Conservation (phyloP, 2,888 invertebrate genomes). For the Dichetophora obliterata region DNA sequence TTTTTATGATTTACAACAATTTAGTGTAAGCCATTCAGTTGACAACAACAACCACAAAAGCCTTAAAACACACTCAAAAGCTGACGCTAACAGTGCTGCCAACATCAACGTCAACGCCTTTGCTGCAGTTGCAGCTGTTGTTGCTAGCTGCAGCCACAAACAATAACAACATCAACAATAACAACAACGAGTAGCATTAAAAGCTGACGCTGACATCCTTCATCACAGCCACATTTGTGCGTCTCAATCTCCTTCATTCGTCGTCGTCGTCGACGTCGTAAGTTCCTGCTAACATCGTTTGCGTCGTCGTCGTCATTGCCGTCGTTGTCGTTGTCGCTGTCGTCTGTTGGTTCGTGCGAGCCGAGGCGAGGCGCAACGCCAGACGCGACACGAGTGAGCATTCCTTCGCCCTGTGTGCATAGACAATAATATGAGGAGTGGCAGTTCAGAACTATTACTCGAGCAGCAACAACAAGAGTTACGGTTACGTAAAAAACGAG, state of each 20-base stretch:
- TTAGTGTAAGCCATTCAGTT: not conserved
- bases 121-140: conserved; percentile 47
- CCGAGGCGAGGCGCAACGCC: conserved; percentile 50
- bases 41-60: not conserved
- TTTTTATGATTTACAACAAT: not conserved
- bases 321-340: conserved; percentile 23
- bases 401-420: conserved; percentile 67
- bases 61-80: not conserved
- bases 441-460: conserved; percentile 83
- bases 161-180: conserved; percentile 46
- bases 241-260: not conserved
- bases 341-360: conserved; percentile 35
- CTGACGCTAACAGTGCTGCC: conserved; percentile 42
- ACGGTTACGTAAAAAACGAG: conserved; percentile 75
- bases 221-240: conserved; percentile 49
- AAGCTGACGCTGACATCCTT: conserved; percentile 39
- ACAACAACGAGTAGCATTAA: conserved; percentile 39
- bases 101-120: conserved; percentile 44
- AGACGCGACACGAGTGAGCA: conserved; percentile 52
- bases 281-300: conserved; percentile 41
- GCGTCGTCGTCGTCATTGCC: conserved; percentile 40
- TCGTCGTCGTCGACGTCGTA: conserved; percentile 38
- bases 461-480: conserved; percentile 81
- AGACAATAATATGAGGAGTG: conserved; percentile 79
- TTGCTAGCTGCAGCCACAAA: conserved; percentile 47